Conservation (phyloP, 2,113 vertebrate species). For the Pycnonotus jocosus region DNA sequence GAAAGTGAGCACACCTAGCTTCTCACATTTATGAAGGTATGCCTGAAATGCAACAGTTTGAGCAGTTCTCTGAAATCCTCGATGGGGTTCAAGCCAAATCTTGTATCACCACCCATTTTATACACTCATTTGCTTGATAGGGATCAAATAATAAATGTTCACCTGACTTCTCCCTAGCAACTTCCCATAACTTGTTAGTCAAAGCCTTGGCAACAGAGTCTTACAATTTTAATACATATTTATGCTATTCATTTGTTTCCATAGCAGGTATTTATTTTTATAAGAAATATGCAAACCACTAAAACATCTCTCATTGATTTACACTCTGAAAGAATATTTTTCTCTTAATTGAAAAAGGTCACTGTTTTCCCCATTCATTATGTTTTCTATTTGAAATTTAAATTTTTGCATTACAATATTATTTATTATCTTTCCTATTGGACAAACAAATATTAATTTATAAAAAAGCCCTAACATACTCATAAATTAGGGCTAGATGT, state of each 20-base stretch:
- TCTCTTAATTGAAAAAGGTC: conserved; percentile 55
- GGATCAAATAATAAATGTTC: conserved; percentile 55
- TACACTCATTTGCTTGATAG: conserved; percentile 26
- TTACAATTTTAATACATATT: conserved; percentile 53
- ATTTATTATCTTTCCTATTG: conserved; percentile 35
- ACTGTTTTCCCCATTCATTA: conserved; percentile 42
- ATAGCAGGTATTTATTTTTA: conserved; percentile 51
- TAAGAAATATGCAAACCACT: conserved; percentile 37
- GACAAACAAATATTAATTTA: conserved; percentile 32
- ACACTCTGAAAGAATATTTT: conserved; percentile 38
- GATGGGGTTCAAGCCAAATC: not conserved
- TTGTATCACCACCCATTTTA: not conserved
- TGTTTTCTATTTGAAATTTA: conserved; percentile 48
- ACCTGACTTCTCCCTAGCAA: conserved; percentile 67
- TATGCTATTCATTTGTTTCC: conserved; percentile 56
- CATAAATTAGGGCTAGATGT: conserved; percentile 2
- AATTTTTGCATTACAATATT: conserved; percentile 41
- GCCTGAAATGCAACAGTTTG: not conserved
- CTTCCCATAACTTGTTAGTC: conserved; percentile 39
- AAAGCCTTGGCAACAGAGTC: conserved; percentile 43
- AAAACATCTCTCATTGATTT: conserved; percentile 42
- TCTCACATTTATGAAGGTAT: not conserved
- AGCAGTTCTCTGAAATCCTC: not conserved
- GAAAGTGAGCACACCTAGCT: not conserved
- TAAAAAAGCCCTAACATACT: not conserved